Conservation (phyloP, 2,113 vertebrate genomes). For the Arothron firmamentum region DNA sequence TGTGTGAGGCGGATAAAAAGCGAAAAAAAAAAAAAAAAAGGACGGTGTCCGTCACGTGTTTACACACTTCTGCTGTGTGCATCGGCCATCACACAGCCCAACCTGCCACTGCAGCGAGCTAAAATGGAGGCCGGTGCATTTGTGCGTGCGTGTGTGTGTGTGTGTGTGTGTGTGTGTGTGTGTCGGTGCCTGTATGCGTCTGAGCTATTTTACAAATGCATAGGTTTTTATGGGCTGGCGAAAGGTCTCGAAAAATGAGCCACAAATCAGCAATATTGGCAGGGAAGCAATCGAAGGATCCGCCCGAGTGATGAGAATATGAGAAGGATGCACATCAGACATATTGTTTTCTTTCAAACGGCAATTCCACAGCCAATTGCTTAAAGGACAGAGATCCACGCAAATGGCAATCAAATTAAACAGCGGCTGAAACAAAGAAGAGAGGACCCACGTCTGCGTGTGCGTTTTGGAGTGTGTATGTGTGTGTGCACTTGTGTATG, state of each 20-base stretch:
- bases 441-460: constrained; percentile 19
- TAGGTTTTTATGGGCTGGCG: constrained; percentile 26
- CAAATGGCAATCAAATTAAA: constrained; percentile 68
- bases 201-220: constrained; percentile 1
- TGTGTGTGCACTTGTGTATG: constrained; percentile 37
- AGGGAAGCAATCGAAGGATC: constrained; percentile 55
- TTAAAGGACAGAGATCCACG: constrained; percentile 46
- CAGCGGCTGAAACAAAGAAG: constrained; percentile 65
- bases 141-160: constrained; percentile 5
- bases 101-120: constrained; percentile 46
- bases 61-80: not conserved
- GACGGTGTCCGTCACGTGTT: not conserved
- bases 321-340: constrained; percentile 30
- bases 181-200: constrained; percentile 1
- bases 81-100: constrained; percentile 61
- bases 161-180: not conserved
- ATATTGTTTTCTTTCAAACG: constrained; percentile 33
- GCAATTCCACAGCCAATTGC: constrained; percentile 49
- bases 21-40: not conserved
- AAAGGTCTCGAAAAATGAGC: constrained; percentile 30
- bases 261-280: constrained; percentile 46
- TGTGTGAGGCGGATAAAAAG: constrained; percentile 1
- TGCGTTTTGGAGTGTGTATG: constrained; percentile 48
- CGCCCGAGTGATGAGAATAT: constrained; percentile 38
- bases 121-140: constrained; percentile 59